Evolutionary conservation across 2,888 invertebrate species (phyloP).

Genomic region (Prosapia bicincta): DNA sequence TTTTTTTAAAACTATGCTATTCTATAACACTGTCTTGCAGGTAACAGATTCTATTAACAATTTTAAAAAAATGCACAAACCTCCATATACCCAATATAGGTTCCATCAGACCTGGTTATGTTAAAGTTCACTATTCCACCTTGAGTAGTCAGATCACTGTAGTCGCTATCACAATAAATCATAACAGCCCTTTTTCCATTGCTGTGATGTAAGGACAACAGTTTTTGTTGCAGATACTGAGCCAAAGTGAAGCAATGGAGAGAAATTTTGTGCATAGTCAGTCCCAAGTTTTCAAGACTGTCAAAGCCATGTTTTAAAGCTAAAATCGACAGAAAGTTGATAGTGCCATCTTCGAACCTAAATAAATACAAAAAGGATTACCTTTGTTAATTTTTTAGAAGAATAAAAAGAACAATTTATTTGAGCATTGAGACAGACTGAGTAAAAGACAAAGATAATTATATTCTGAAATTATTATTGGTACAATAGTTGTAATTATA

Average conservation of each 20-base stretch:
- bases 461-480: background rate
- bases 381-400: no score
- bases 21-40: no score
- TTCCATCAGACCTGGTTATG: constrained; percentile 69
- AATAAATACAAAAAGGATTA: constrained; percentile 41
- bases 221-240: constrained; percentile 62
- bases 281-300: constrained; percentile 61
- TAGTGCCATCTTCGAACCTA: constrained; percentile 94
- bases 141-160: constrained; percentile 60
- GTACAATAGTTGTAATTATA: no score
- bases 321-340: constrained; percentile 81
- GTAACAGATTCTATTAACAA: no score
- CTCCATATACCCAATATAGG: constrained; percentile 85
- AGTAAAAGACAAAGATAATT: constrained; percentile 21
- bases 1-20: no score
- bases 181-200: constrained; percentile 67
- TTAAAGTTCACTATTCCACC: constrained; percentile 90
- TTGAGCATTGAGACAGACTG: background rate
- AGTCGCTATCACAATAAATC: constrained; percentile 72
- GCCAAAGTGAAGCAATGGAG: constrained; percentile 73
- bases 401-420: background rate
- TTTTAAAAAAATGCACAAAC: no score
- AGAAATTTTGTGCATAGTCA: constrained; percentile 63
- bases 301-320: constrained; percentile 81
- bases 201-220: constrained; percentile 61